These are phyloP conservation scores for Hylaeus anthracinus DNA, from an alignment of 1,140 invertebrate genomes.

Conservation along the genomic window DNA sequence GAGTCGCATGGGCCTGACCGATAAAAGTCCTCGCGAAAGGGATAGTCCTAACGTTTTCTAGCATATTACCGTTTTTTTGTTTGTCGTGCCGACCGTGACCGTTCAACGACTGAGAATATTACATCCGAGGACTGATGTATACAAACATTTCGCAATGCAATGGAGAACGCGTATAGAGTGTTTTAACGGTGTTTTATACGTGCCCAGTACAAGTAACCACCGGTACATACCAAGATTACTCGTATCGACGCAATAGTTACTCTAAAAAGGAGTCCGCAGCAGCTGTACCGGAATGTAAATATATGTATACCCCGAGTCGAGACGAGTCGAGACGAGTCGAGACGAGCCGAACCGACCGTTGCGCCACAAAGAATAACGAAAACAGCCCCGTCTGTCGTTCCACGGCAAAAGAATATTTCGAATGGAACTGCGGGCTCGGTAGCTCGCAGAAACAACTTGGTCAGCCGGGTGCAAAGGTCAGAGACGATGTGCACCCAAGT, in stretches of 20 bases:
- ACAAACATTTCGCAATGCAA: constrained; percentile 24
- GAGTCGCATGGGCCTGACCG: constrained; percentile 26
- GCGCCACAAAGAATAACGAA: constrained; percentile 9
- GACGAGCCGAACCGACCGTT: too few relatives aligned
- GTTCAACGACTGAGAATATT: constrained; percentile 47
- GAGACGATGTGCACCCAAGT: background rate
- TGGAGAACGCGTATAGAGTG: background rate
- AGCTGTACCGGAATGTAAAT: constrained; percentile 5
- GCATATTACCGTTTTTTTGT: constrained; percentile 30
- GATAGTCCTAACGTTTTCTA: background rate
- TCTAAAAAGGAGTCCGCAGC: background rate
- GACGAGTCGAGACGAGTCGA: too few relatives aligned
- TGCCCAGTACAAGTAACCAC: background rate
- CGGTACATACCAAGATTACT: background rate
- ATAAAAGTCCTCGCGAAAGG: constrained; percentile 16
- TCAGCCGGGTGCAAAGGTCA: constrained; percentile 37
- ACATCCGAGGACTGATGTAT: background rate
- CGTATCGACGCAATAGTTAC: background rate
- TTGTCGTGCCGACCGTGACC: constrained; percentile 15
- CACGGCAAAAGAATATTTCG: constrained; percentile 4
- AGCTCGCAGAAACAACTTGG: constrained; percentile 11
- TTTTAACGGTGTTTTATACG: too few relatives aligned
- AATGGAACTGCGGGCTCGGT: constrained; percentile 20
- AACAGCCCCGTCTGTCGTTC: constrained; percentile 3
- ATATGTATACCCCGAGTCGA: too few relatives aligned